These are phyloP conservation scores for Litoditis marina DNA, from an alignment of 2,888 invertebrate species.

Conservation along the genomic window DNA sequence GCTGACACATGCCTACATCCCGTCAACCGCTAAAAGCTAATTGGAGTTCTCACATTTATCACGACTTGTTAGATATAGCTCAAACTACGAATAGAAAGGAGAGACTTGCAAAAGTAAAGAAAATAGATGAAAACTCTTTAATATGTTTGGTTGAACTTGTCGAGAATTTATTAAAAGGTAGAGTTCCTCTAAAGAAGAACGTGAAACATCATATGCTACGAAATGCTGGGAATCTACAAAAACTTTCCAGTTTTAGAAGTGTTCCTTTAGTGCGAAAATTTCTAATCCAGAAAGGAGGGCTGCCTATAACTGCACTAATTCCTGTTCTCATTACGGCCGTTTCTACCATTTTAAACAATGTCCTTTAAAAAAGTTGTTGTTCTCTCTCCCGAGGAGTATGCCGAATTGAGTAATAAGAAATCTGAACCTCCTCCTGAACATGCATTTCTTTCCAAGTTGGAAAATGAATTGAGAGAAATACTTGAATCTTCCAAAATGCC, in stretches of 20 bases:
- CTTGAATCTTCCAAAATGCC: too few relatives aligned
- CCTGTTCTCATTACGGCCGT: too few relatives aligned
- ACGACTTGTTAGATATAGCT: not conserved
- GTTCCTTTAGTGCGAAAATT: slow-evolving; percentile 3
- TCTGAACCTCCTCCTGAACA: too few relatives aligned
- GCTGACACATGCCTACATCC: too few relatives aligned
- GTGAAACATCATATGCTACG: not conserved
- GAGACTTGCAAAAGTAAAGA: not conserved
- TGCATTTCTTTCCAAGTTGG: too few relatives aligned
- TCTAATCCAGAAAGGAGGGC: slow-evolving; percentile 13
- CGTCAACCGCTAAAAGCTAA: too few relatives aligned
- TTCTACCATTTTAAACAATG: too few relatives aligned
- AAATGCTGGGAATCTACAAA: not conserved
- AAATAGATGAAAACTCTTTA: not conserved
- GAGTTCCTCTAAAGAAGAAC: not conserved
- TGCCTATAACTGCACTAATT: too few relatives aligned
- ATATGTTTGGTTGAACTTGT: not conserved
- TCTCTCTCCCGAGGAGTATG: too few relatives aligned
- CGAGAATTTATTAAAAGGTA: not conserved
- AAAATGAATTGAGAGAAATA: too few relatives aligned
- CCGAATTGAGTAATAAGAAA: too few relatives aligned
- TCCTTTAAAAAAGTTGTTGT: too few relatives aligned
- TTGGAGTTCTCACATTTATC: not conserved
- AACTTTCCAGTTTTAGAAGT: not conserved
- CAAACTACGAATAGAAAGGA: not conserved